Evolutionary conservation across 2,113 vertebrate species (phyloP), one percentile per base, ranked within the genome.

Genomic region (Hyaena hyaena): DNA sequence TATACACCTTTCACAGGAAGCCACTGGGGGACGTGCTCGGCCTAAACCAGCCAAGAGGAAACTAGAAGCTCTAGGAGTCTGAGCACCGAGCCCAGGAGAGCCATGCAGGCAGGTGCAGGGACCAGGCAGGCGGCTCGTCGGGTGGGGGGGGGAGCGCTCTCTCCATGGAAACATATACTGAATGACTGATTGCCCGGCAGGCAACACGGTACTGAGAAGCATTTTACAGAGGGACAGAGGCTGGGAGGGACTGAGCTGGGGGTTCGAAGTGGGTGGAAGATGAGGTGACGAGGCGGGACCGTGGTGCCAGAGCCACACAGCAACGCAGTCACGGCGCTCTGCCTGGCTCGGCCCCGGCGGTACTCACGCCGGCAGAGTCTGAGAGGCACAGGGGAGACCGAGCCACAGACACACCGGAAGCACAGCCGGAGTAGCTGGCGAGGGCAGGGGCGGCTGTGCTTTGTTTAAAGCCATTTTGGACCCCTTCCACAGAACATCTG

Each of bases 341-440:
- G 24, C 71, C 2, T 5, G 50, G 63, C 86, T 12, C 21, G 0
- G 61, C 69, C 10, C 35, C 12, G 35, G 35, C 2, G n/a, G 35
- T 7, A 1, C 21, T 45, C 15, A 21, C 82, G 9, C 0, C 11
- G 21, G n/a, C 53, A 7, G 1, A 2, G 39, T 35, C n/a, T 10
- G 31, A 8, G 28, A 19, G 68, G 43, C 31, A 0, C 1, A 39
- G 2, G 10, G 11, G 58, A 35, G 31, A 7, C 8, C 0, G 11
- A 17, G 33, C 66, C 73, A 45, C 43, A 45, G 39, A 31, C 2
- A 12, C 3, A 11, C 14, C 68, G 33, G 53, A 15, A 5, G 17
- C 35, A 33, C 28, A 5, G 28, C 24, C 23, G 26, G 74, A 10
- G 16, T 9, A 2, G 45, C 8, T 5, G 45, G 58, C 2, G 7